Conservation (phyloP, 2,113 vertebrate species). For the Oncorhynchus mykiss region DNA sequence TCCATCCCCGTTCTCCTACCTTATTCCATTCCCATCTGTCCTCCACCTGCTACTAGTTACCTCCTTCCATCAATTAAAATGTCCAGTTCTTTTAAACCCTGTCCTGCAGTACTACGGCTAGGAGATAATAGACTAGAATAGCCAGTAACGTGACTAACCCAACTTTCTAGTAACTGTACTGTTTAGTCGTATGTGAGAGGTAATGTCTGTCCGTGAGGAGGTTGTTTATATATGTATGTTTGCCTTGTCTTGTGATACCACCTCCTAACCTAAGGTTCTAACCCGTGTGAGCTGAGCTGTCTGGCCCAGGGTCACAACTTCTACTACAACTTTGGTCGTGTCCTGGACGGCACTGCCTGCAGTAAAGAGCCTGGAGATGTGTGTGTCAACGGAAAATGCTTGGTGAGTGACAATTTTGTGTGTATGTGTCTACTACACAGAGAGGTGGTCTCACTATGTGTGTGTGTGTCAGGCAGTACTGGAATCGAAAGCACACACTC, state of each 20-base stretch:
- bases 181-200: not conserved
- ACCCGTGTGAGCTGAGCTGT: constrained; percentile 91
- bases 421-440: too few species aligned
- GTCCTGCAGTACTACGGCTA: too few species aligned
- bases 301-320: constrained; percentile 90
- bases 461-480: not conserved
- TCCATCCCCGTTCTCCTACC: too few species aligned
- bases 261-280: constrained; percentile 75
- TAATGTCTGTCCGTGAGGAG: not conserved
- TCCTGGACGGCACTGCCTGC: constrained; percentile 90
- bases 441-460: not conserved
- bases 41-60: too few species aligned
- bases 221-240: not conserved
- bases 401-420: constrained; percentile 76
- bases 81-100: too few species aligned
- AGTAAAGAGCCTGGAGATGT: constrained; percentile 68
- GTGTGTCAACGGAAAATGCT: constrained; percentile 86
- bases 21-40: too few species aligned
- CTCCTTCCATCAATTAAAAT: too few species aligned
- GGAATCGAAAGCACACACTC: not conserved
- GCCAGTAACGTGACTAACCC: too few species aligned
- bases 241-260: not conserved
- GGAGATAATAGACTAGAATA: too few species aligned
- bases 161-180: constrained; percentile 1
- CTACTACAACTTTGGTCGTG: constrained; percentile 94